Conservation (phyloP, 2,888 invertebrate species). For the Actias luna region DNA sequence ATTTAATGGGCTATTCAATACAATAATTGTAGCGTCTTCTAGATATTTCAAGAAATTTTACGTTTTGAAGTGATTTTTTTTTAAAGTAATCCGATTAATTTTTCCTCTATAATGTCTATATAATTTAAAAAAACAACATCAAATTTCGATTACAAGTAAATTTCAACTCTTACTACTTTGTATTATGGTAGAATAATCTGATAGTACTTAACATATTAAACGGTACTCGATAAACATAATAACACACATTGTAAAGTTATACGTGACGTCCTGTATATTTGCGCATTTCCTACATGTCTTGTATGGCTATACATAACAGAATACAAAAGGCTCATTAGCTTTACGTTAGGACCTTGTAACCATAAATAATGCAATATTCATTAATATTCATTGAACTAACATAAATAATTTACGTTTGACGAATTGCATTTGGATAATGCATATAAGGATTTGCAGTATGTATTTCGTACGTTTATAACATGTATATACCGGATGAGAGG, state of each 20-base stretch:
- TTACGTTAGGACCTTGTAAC: conserved; percentile 43
- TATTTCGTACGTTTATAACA: conserved; percentile 63
- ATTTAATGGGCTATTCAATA: too few relatives aligned
- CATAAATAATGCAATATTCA: conserved; percentile 42
- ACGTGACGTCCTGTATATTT: conserved; percentile 22
- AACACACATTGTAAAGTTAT: conserved; percentile 6
- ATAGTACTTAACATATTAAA: neutral
- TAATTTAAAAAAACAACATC: neutral
- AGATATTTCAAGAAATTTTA: too few relatives aligned
- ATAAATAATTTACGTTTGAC: conserved; percentile 57
- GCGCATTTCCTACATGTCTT: conserved; percentile 45
- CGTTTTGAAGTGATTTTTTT: too few relatives aligned
- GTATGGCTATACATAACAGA: conserved; percentile 42
- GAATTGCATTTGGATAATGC: conserved; percentile 65
- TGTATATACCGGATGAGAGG: conserved; percentile 45
- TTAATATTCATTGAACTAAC: conserved; percentile 64
- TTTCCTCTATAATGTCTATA: too few relatives aligned
- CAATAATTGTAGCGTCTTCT: too few relatives aligned
- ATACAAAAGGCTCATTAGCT: conserved; percentile 57
- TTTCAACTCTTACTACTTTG: neutral
- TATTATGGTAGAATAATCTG: neutral
- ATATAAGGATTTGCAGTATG: conserved; percentile 53
- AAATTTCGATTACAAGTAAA: neutral
- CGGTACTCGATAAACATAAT: conserved; percentile 8
- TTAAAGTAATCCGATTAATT: too few relatives aligned